A percentile compares a stretch with the other conserved stretches of the same genome.
phyloP scores from a whole-genome alignment of 2,888 invertebrate species.

The Corythucha ciliata region DNA sequence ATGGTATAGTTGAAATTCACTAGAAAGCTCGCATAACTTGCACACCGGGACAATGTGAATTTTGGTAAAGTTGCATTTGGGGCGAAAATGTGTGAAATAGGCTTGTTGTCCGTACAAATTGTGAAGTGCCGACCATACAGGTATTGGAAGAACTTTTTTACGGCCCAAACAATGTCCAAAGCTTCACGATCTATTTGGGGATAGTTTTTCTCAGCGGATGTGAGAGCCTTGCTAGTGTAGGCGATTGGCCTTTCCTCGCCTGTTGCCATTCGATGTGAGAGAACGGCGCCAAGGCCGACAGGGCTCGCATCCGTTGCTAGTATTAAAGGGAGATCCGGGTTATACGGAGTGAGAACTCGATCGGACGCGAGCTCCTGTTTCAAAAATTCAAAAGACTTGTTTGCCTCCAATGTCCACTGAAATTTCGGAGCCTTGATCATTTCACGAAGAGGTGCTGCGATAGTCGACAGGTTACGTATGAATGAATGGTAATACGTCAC shows the following conservation, averaged over 20 bases:
- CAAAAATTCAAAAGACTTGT: conserved; percentile 33
- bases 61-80: conserved; percentile 10
- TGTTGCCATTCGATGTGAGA: conserved; percentile 38
- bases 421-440: conserved; percentile 27
- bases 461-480: conserved; percentile 1
- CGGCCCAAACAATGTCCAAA: conserved; percentile 31
- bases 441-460: conserved; percentile 16
- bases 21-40: conserved; percentile 14
- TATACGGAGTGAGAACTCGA: conserved; percentile 31
- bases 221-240: conserved; percentile 39
- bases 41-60: conserved; percentile 15
- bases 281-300: conserved; percentile 24
- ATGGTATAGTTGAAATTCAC: conserved; percentile 12
- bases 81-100: conserved; percentile 35
- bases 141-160: conserved; percentile 40
- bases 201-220: conserved; percentile 36
- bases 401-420: conserved; percentile 33
- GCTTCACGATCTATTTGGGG: conserved; percentile 38
- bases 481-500: conserved; percentile 11
- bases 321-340: conserved; percentile 35
- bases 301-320: conserved; percentile 36
- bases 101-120: conserved; percentile 40
- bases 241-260: conserved; percentile 40
- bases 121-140: conserved; percentile 40
- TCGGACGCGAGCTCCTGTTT: conserved; percentile 33